These are phyloP conservation scores for Ceratina japonica DNA, from an alignment of 1,140 invertebrate species.

Conservation along the genomic window DNA sequence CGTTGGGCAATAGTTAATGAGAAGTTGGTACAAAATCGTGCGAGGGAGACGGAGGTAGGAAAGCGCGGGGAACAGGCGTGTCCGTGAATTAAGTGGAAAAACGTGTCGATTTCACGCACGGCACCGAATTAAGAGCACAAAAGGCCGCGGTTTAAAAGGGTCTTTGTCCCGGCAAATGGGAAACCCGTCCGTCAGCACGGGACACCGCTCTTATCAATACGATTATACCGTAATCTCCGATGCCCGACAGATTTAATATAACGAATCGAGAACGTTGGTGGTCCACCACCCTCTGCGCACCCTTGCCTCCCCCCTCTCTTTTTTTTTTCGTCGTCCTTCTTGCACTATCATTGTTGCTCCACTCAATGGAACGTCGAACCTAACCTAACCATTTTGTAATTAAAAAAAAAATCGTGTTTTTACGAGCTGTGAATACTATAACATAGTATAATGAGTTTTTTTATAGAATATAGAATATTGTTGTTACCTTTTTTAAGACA, in stretches of 20 bases:
- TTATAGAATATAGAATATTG: no score
- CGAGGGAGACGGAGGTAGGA: constrained; percentile 8
- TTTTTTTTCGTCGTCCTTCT: not conserved
- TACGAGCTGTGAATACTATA: no score
- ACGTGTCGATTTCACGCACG: constrained; percentile 69
- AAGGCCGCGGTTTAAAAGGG: constrained; percentile 65
- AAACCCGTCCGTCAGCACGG: constrained; percentile 43
- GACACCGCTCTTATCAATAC: constrained; percentile 44
- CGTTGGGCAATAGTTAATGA: no score
- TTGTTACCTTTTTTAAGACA: no score
- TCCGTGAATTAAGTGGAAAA: constrained; percentile 70
- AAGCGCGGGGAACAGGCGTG: constrained; percentile 51
- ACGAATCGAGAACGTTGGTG: constrained; percentile 45
- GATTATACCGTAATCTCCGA: constrained; percentile 48
- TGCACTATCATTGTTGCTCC: no score
- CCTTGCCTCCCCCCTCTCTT: no score
- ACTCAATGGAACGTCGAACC: no score
- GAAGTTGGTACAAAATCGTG: no score
- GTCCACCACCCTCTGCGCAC: constrained; percentile 26
- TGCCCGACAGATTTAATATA: constrained; percentile 47
- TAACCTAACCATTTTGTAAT: no score
- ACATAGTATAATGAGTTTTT: no score
- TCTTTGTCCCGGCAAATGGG: constrained; percentile 65
- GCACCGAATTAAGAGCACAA: constrained; percentile 62
- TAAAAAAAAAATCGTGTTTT: no score